phyloP scores from a whole-genome alignment of 2,888 invertebrate genomes.

The Callyntrura sp. region DNA sequence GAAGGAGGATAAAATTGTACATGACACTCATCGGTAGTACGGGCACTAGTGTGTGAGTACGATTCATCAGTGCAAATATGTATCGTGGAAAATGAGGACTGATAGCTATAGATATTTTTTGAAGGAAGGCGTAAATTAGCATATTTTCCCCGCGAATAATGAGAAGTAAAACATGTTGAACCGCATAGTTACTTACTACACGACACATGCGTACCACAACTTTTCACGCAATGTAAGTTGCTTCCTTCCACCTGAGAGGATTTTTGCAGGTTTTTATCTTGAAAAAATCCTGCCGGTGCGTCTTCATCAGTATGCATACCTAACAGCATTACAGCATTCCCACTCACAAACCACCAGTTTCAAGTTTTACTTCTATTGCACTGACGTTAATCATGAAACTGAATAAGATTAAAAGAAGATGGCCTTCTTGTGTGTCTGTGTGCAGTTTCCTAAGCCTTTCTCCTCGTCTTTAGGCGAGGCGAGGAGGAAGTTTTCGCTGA shows the following conservation, averaged over 20 bases:
- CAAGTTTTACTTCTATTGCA: slow-evolving; percentile 24
- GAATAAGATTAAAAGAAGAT: slow-evolving; percentile 18
- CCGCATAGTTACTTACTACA: background rate
- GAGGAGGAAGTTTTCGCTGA: slow-evolving; percentile 7
- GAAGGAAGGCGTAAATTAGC: slow-evolving; percentile 64
- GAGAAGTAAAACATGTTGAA: slow-evolving; percentile 40
- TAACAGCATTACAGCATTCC: slow-evolving; percentile 38
- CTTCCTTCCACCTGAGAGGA: slow-evolving; percentile 28
- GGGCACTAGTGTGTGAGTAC: too few relatives aligned
- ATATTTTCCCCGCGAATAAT: slow-evolving; percentile 63
- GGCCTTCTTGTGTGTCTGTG: background rate
- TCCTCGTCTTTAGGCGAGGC: background rate
- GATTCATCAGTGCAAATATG: too few relatives aligned
- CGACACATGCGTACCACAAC: slow-evolving; percentile 11
- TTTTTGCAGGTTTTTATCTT: slow-evolving; percentile 54
- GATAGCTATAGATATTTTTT: slow-evolving; percentile 25
- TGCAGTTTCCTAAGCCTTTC: slow-evolving; percentile 19
- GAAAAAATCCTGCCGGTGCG: slow-evolving; percentile 33
- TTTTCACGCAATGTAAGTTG: slow-evolving; percentile 9
- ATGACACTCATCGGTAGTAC: background rate
- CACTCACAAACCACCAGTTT: slow-evolving; percentile 27
- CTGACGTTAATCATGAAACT: background rate
- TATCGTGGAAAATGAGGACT: slow-evolving; percentile 28
- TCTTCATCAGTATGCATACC: slow-evolving; percentile 70
- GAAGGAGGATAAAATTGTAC: slow-evolving; percentile 9